A percentile compares a stretch with the other conserved stretches of the same genome.
Conservation (phyloP, 1,140 invertebrate genomes). For the Bombus balteatus region DNA sequence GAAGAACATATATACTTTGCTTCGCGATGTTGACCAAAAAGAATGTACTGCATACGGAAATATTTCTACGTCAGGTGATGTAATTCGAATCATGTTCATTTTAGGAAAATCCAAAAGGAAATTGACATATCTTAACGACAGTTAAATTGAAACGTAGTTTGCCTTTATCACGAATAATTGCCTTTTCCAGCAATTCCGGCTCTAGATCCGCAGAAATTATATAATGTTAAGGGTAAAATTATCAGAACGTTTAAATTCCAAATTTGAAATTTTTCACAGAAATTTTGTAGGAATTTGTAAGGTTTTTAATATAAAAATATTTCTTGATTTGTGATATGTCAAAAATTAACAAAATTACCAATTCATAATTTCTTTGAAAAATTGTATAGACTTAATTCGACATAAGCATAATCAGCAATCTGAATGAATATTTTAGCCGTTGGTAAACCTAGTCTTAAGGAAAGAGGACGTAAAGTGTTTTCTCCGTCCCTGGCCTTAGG, state of each 20-base stretch:
- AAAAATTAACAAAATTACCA: too few species aligned
- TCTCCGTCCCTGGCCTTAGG: constrained; percentile 31
- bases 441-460: neutral
- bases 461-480: neutral
- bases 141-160: neutral
- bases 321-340: too few species aligned
- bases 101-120: neutral
- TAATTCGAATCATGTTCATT: neutral
- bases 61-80: neutral
- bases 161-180: neutral
- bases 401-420: too few species aligned
- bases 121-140: neutral
- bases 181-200: neutral
- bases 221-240: too few species aligned
- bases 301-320: too few species aligned
- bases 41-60: neutral
- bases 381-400: too few species aligned
- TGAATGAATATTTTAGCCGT: neutral
- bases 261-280: too few species aligned
- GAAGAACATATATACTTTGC: neutral
- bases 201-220: too few species aligned
- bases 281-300: too few species aligned
- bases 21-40: neutral
- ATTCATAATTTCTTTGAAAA: too few species aligned
- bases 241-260: too few species aligned